A percentile compares a stretch with the other conserved stretches of the same genome.
Conservation (phyloP, 2,888 invertebrate species). For the Barypeithes pellucidus region DNA sequence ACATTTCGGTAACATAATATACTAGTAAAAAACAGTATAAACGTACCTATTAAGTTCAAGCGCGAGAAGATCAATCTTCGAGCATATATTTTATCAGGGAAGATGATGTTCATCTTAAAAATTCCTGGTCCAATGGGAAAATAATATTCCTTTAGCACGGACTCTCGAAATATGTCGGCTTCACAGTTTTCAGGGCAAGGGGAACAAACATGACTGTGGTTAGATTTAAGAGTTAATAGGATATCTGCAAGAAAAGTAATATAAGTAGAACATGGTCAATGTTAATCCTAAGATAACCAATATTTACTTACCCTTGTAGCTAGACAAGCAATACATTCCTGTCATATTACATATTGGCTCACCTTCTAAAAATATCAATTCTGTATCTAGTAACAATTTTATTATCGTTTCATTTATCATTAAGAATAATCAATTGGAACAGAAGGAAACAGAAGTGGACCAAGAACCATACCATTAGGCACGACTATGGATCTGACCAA, state of each 20-base stretch:
- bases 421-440: no score
- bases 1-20: no score
- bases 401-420: no score
- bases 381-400: no score
- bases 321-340: slow-evolving; percentile 65
- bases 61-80: slow-evolving; percentile 33
- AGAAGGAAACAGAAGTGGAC: no score
- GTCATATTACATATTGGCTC: slow-evolving; percentile 64
- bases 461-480: no score
- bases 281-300: background rate
- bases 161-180: slow-evolving; percentile 15
- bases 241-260: background rate
- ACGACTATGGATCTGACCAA: no score
- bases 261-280: background rate
- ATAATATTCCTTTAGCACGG: slow-evolving; percentile 7
- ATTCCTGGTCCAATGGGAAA: slow-evolving; percentile 12
- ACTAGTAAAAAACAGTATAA: background rate
- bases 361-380: slow-evolving; percentile 55
- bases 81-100: slow-evolving; percentile 32
- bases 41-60: slow-evolving; percentile 29
- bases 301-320: slow-evolving; percentile 59
- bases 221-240: background rate
- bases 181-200: slow-evolving; percentile 56
- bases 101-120: slow-evolving; percentile 4
- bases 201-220: background rate